phyloP scores from a whole-genome alignment of 2,797 vertebrate species.

The Paedocypris micromegethes region DNA sequence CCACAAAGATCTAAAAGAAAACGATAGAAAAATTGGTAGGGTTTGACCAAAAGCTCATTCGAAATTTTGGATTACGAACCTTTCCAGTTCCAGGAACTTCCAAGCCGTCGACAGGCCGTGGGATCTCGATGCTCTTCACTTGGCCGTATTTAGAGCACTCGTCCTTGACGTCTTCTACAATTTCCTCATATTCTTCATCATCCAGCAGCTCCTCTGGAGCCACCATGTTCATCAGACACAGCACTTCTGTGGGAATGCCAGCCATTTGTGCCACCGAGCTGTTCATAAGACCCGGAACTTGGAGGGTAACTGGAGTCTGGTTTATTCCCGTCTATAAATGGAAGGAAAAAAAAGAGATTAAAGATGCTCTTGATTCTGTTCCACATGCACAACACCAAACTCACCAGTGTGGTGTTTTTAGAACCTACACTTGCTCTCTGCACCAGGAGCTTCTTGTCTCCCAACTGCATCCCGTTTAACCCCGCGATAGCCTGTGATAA shows the following conservation, averaged over 20 bases:
- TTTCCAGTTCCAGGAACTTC: slow-evolving; percentile 89
- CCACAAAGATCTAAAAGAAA: slow-evolving; percentile 81
- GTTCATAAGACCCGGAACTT: slow-evolving; percentile 86
- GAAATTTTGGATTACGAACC: slow-evolving; percentile 56
- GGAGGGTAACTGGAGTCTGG: slow-evolving; percentile 89
- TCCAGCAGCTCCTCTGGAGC: slow-evolving; percentile 87
- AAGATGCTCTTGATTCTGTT: neutral
- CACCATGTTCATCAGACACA: slow-evolving; percentile 96
- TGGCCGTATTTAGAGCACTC: slow-evolving; percentile 91
- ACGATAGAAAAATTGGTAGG: neutral
- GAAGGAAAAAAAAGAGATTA: neutral
- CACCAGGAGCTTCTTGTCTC: slow-evolving; percentile 91
- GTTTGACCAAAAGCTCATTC: neutral
- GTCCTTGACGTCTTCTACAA: slow-evolving; percentile 86
- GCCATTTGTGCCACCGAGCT: slow-evolving; percentile 88
- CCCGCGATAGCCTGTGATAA: slow-evolving; percentile 81
- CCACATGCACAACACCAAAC: slow-evolving; percentile 35
- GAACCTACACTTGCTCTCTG: slow-evolving; percentile 91
- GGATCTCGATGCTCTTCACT: slow-evolving; percentile 91
- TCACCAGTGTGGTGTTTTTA: slow-evolving; percentile 89
- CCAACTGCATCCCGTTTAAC: slow-evolving; percentile 89
- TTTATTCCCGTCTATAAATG: slow-evolving; percentile 81
- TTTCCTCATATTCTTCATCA: slow-evolving; percentile 90
- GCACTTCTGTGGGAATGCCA: slow-evolving; percentile 84
- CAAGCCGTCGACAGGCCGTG: slow-evolving; percentile 85